Base-by-base conservation (phyloP, 2,888 invertebrate genomes). In the Ptychoptera contaminata region DNA sequence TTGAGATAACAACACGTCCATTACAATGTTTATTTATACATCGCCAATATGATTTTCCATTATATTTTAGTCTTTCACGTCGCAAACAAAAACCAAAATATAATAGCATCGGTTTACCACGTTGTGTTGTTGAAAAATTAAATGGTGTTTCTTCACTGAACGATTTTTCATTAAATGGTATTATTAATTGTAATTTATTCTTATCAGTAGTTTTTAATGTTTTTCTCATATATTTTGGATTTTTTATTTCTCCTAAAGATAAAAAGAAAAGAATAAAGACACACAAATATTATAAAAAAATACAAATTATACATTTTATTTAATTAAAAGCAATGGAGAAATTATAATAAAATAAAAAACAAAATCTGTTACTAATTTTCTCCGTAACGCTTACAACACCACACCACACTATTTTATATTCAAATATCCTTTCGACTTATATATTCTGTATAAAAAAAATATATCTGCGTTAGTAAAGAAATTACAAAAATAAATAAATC, bases 41-140 rank as follows among this genome's bases (percentile, higher is more conserved):
- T 41, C 54, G 45, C 54, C 54, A 54, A 50, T 54, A 54, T 47
- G 52, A 51, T 15, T 48, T 48, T 32, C 48, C 49, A 11, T 47
- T 44, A 10, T 37, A 36, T 16, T 49, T 47, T 12, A 43, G 45
- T 29, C 52, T 46, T 31, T 54, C 54, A 11, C 50, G 47, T 7
- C 54, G 50, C 38, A 52, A 54, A 37, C 47, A 49, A 31, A 48
- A 48, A 15, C 48, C 48, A 11, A 47, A 44, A 8, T 51, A 39
- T 16, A 50, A 49, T 16, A 54, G 37, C 16, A 54, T 46, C 4
- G 54, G 54, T 45, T 47, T 48, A 32, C 53, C 52, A 37, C 54
- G 47, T 49, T 54, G 54, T 45, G 53, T 54, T 44, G 44, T 42
- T 6, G 46, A 44, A 41, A 47, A 54, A 3, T 14, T 29, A 6